Percentiles rank a stretch among this genome's conserved stretches.
These are phyloP conservation scores for Lepilemur ruficaudatus DNA, from an alignment of 2,797 vertebrate species.

Conservation along the genomic window DNA sequence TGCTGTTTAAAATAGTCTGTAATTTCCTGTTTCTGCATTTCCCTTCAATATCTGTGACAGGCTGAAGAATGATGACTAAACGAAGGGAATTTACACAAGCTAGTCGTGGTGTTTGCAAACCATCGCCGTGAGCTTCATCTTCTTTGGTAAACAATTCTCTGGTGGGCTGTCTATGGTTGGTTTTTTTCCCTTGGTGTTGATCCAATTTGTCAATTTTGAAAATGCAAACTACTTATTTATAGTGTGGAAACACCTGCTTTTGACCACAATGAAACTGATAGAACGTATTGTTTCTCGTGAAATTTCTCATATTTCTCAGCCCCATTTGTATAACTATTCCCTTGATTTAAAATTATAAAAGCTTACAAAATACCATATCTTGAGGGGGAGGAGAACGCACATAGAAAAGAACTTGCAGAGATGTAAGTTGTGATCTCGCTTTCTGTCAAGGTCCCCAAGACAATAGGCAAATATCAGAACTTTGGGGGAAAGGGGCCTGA, in stretches of 20 bases:
- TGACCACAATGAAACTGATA: constrained; percentile 43
- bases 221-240: constrained; percentile 40
- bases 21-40: constrained; percentile 86
- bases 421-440: neutral
- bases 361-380: neutral
- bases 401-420: neutral
- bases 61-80: constrained; percentile 84
- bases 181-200: constrained; percentile 62
- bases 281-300: constrained; percentile 25
- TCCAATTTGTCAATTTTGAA: constrained; percentile 74
- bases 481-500: neutral
- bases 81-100: constrained; percentile 81
- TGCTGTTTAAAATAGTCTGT: constrained; percentile 83
- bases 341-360: constrained; percentile 37
- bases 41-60: constrained; percentile 82
- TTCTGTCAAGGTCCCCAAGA: neutral
- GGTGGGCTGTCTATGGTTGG: constrained; percentile 73
- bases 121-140: constrained; percentile 79
- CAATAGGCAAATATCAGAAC: neutral
- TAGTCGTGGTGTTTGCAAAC: constrained; percentile 82
- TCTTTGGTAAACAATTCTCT: constrained; percentile 80
- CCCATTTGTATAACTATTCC: neutral
- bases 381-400: neutral
- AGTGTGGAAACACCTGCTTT: constrained; percentile 63
- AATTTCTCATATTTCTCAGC: neutral